Evolutionary conservation across 2,113 vertebrate genomes (phyloP).

Genomic region (Chaetura pelagica): DNA sequence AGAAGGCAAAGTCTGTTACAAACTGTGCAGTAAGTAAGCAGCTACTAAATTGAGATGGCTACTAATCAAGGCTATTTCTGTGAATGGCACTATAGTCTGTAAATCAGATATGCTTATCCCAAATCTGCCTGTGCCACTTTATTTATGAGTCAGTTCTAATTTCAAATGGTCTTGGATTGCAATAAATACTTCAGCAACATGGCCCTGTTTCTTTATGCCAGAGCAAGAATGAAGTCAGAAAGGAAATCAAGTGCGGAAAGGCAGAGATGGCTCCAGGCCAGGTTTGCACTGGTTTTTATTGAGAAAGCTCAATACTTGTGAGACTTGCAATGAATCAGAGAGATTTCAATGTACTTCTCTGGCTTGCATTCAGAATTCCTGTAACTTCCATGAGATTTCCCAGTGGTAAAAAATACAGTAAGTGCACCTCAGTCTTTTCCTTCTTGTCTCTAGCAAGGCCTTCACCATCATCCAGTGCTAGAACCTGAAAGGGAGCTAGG

Average conservation of each 20-base stretch:
- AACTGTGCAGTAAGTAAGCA: neutral
- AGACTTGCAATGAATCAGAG: neutral
- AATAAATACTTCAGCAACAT: neutral
- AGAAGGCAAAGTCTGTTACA: neutral
- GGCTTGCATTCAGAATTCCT: neutral
- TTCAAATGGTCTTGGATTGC: neutral
- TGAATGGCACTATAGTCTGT: neutral
- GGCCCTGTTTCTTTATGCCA: neutral
- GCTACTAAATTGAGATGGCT: neutral
- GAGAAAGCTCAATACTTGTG: neutral
- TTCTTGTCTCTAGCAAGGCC: neutral
- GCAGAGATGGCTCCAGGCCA: neutral
- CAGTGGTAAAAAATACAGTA: neutral
- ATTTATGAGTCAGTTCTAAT: constrained; percentile 15
- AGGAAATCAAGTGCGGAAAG: neutral
- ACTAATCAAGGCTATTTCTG: neutral
- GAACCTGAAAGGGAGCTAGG: neutral
- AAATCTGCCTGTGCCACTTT: neutral
- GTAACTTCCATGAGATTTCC: neutral
- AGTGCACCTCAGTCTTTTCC: neutral
- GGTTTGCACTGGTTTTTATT: neutral
- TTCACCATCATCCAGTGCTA: neutral
- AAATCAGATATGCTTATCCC: constrained; percentile 4
- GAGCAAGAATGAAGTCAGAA: neutral
- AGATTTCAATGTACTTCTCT: neutral